Base-by-base conservation (phyloP, 1,140 invertebrate genomes). In the Euschistus heros region DNA sequence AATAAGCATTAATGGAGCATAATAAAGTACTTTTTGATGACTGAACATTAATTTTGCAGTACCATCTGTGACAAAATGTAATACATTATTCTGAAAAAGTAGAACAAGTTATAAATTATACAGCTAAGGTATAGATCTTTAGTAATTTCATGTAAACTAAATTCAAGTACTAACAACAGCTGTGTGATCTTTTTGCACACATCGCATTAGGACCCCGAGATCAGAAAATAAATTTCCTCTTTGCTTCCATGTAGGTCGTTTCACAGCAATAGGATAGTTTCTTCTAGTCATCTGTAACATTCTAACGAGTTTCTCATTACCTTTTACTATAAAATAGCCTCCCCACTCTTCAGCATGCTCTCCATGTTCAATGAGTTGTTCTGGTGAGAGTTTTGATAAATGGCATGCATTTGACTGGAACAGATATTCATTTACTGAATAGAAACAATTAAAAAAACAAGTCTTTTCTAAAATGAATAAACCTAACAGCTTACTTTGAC, bases 301-400 rank as follows among this genome's bases (percentile, higher is more conserved):
- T 68, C 95, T 81, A 4, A 95, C 80, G 1, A 97, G 72, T 72
- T 87, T 86, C 74, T 98, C 94, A 71, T 92, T 85, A 17, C 94
- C 95, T 74, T 94, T 95, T 0, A 96, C 79, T 27, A 98, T 80
- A 75, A 97, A 98, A 77, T 97, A 98, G 27, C 96, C 96, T 54
- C 96, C 95, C 86, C 92, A 94, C 77, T 98, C 94, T 70, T 91
- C 86, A 70, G 86, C 86, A 74, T 97, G 93, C 76, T 98, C 94
- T 66, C 89, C 88, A 63, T 83, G 80, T 60, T 80, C 72, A 3
- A 97, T 80, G 65, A 98, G 78, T 69, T 94, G 77, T 68, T 81
- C 73, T 0, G 93, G 92, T 26, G 73, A 81, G 68, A 94, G 74
- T 59, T 83, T 81, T 30, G 81, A 72, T n/a, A 98, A 78, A 76